phyloP scores from a whole-genome alignment of 2,113 vertebrate genomes.

The Leptobrachium ailaonicum region DNA sequence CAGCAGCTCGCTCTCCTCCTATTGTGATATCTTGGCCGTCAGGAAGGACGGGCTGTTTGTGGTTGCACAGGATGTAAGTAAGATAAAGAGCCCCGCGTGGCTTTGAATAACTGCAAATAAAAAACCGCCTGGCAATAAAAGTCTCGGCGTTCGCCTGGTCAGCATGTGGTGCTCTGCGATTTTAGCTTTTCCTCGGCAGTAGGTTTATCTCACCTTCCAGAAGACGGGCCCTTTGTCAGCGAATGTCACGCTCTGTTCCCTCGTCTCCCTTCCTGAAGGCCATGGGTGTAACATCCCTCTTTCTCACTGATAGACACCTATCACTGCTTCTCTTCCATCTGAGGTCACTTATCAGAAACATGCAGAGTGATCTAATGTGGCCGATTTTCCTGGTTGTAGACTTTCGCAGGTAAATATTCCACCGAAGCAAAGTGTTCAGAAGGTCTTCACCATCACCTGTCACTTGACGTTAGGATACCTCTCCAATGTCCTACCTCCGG shows the following conservation, averaged over 20 bases:
- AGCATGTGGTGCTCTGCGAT: conserved; percentile 63
- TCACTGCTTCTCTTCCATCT: conserved; percentile 55
- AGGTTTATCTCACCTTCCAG: conserved; percentile 72
- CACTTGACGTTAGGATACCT: too few relatives aligned
- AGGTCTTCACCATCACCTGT: too few relatives aligned
- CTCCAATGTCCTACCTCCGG: too few relatives aligned
- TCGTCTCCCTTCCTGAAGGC: conserved; percentile 62
- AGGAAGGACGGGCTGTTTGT: conserved; percentile 59
- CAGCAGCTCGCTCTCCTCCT: conserved; percentile 62
- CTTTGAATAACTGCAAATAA: conserved; percentile 67
- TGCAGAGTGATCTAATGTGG: conserved; percentile 56
- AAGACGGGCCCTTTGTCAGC: conserved; percentile 68
- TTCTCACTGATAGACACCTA: conserved; percentile 56
- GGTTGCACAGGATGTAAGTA: conserved; percentile 65
- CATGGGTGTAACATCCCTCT: conserved; percentile 57
- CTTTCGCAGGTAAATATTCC: conserved; percentile 19
- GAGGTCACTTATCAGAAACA: conserved; percentile 67
- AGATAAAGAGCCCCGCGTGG: conserved; percentile 68
- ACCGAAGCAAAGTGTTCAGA: too few relatives aligned
- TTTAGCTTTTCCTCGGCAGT: conserved; percentile 52
- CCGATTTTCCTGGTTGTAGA: conserved; percentile 47
- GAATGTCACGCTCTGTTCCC: conserved; percentile 63
- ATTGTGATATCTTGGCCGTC: conserved; percentile 70
- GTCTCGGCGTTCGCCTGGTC: conserved; percentile 67
- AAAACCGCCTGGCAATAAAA: conserved; percentile 64